These are phyloP conservation scores for Hymenochirus boettgeri DNA, from an alignment of 2,113 vertebrate genomes.

Conservation along the genomic window DNA sequence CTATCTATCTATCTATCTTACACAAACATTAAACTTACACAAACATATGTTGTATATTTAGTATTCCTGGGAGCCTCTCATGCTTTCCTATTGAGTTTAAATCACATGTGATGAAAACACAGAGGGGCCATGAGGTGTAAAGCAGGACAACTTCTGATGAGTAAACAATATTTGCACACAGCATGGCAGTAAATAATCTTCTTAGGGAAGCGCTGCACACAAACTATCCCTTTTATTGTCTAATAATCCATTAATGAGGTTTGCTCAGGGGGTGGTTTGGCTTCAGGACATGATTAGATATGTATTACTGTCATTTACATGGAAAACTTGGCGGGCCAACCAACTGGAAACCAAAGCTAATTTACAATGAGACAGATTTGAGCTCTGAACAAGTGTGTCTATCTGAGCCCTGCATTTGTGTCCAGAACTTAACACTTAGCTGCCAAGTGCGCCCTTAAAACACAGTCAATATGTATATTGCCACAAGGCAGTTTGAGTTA, in stretches of 20 bases:
- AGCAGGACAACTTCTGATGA: constrained; percentile 13
- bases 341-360: constrained; percentile 61
- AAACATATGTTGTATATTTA: background rate
- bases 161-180: constrained; percentile 22
- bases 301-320: constrained; percentile 77
- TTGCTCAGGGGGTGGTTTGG: constrained; percentile 53
- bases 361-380: constrained; percentile 9
- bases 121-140: constrained; percentile 13
- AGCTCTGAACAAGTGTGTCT: background rate
- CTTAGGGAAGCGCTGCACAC: constrained; percentile 4
- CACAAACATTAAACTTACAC: too few relatives aligned
- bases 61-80: background rate
- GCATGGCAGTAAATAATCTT: constrained; percentile 19
- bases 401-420: background rate
- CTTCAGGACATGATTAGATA: constrained; percentile 84
- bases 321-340: constrained; percentile 66
- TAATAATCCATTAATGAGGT: constrained; percentile 57
- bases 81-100: background rate
- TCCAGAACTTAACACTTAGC: background rate
- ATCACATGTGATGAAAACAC: constrained; percentile 5
- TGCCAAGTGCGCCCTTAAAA: background rate
- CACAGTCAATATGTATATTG: too few relatives aligned
- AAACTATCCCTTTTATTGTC: constrained; percentile 11
- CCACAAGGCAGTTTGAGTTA: too few relatives aligned
- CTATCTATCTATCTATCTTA: too few relatives aligned